Evolutionary conservation across 2,113 vertebrate species (phyloP).

Genomic region (Xenotilapia flavipinnis): DNA sequence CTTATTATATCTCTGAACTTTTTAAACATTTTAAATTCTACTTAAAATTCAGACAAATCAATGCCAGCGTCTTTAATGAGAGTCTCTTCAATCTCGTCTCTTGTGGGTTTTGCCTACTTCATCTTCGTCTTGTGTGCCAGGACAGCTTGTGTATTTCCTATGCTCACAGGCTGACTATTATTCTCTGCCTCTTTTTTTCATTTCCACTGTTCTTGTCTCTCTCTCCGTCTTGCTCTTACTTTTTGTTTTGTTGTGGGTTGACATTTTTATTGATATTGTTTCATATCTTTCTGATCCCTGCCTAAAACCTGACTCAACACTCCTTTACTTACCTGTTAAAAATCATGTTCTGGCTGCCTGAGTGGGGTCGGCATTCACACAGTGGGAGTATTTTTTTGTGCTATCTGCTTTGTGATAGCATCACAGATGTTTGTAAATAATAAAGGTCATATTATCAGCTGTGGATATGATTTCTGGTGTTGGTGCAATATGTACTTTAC

Average conservation of each 20-base stretch:
- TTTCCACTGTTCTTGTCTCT: not conserved
- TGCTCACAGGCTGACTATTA: not conserved
- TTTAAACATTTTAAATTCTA: not conserved
- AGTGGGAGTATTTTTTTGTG: not conserved
- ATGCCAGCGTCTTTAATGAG: constrained; percentile 12
- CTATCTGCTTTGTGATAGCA: not conserved
- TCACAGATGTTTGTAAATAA: not conserved
- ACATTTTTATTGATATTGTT: constrained; percentile 1
- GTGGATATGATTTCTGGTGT: not conserved
- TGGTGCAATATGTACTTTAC: not conserved
- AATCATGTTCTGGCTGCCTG: not conserved
- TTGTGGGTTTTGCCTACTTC: constrained; percentile 5
- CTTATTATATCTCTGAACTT: not conserved
- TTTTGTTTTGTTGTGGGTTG: not conserved
- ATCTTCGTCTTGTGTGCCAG: constrained; percentile 4
- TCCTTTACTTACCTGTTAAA: not conserved
- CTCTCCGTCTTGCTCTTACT: not conserved
- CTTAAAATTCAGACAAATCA: not conserved
- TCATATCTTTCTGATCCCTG: not conserved
- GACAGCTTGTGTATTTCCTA: constrained; percentile 9
- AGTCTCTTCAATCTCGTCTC: constrained; percentile 6
- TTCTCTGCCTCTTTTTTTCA: not conserved
- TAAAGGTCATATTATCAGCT: not conserved
- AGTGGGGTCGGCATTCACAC: not conserved
- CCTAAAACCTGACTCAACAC: not conserved